Conservation (phyloP, 2,113 vertebrate species). For the Coregonus clupeaformis region DNA sequence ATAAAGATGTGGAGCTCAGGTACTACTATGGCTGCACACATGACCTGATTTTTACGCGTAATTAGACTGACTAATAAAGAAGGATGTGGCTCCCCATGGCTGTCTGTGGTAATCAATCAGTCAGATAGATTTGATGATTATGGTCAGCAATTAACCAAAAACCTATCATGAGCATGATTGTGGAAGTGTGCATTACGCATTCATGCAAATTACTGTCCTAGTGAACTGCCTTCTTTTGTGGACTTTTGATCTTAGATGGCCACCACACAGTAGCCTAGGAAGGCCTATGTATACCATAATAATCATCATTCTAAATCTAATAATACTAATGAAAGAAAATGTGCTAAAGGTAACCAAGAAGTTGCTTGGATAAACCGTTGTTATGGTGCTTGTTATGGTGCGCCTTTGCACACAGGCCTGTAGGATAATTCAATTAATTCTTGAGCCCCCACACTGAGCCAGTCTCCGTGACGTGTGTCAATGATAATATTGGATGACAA, state of each 20-base stretch:
- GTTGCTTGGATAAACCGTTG: no score
- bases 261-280: not conserved
- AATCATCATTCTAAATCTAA: no score
- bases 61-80: not conserved
- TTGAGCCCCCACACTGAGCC: not conserved
- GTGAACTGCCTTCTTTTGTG: not conserved
- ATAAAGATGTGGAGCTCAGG: not conserved
- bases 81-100: not conserved
- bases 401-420: not conserved
- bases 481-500: slow-evolving; percentile 15
- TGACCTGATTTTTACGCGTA: not conserved
- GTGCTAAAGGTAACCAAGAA: not conserved
- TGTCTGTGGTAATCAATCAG: not conserved
- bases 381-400: not conserved
- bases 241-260: not conserved
- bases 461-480: not conserved
- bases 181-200: not conserved
- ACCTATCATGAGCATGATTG: not conserved
- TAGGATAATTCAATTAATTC: slow-evolving; percentile 13
- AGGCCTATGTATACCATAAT: not conserved
- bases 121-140: not conserved
- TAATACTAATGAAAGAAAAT: not conserved
- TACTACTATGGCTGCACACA: not conserved
- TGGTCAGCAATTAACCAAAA: not conserved
- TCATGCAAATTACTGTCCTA: not conserved